phyloP scores from a whole-genome alignment of 2,797 vertebrate genomes.

The Notolepis coatsorum region DNA sequence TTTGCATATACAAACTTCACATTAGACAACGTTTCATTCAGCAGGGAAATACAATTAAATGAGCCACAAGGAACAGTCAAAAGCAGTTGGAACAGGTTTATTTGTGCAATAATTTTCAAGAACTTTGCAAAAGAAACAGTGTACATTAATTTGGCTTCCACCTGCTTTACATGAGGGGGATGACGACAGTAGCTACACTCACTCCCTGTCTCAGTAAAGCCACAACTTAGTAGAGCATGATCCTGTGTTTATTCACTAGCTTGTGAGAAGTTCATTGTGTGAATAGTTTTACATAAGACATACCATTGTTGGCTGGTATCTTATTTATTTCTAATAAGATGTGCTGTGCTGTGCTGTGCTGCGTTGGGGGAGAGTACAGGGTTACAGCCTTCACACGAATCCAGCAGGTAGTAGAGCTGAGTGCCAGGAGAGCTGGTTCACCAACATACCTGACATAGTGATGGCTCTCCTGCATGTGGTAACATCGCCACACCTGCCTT shows the following conservation, averaged over 20 bases:
- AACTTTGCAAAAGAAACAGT: background rate
- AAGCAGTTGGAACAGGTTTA: background rate
- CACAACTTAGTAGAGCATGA: too few species aligned
- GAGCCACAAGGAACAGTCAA: background rate
- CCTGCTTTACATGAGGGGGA: too few species aligned
- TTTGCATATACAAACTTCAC: conserved; percentile 36
- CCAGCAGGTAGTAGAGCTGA: conserved; percentile 7
- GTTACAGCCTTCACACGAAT: conserved; percentile 58
- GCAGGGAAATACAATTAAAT: background rate
- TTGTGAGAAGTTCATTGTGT: conserved; percentile 4
- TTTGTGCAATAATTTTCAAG: background rate
- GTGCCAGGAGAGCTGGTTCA: conserved; percentile 69
- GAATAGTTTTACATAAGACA: background rate
- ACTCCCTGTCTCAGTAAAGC: too few species aligned
- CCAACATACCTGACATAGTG: conserved; percentile 78
- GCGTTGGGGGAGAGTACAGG: conserved; percentile 30
- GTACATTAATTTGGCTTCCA: too few species aligned
- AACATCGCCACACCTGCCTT: conserved; percentile 65
- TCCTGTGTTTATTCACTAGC: conserved; percentile 7
- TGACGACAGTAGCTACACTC: too few species aligned
- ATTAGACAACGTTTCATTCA: background rate
- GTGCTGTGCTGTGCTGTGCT: conserved; percentile 29
- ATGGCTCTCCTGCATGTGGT: conserved; percentile 62
- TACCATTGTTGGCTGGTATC: background rate
- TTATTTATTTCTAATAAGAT: conserved; percentile 38